phyloP scores from a whole-genome alignment of 2,888 invertebrate species.

The Metellina segmentata region DNA sequence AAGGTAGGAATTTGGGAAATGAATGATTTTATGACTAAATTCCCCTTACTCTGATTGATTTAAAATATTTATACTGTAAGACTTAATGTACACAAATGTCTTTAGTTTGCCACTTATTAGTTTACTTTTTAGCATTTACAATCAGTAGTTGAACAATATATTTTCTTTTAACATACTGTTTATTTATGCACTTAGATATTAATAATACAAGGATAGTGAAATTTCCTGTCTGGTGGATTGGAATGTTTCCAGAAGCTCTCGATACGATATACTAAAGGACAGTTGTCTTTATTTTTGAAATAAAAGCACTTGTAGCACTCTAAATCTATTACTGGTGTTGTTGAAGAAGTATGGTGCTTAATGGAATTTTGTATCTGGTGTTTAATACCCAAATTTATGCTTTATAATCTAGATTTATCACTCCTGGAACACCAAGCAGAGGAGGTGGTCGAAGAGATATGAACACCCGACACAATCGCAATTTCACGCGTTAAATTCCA shows the following conservation, averaged over 20 bases:
- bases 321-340: background rate
- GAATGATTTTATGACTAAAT: no score
- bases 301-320: conserved; percentile 6
- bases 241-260: conserved; percentile 20
- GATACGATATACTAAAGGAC: conserved; percentile 46
- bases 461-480: conserved; percentile 67
- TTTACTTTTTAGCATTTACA: background rate
- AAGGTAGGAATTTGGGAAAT: no score
- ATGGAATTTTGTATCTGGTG: background rate
- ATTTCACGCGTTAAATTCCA: conserved; percentile 67
- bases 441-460: conserved; percentile 71
- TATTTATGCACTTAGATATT: conserved; percentile 49
- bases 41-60: no score
- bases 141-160: background rate
- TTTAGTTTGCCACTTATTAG: background rate
- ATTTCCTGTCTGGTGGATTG: conserved; percentile 23
- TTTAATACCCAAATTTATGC: conserved; percentile 61
- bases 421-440: conserved; percentile 49
- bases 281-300: conserved; percentile 15
- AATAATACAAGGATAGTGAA: conserved; percentile 46
- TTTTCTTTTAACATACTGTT: background rate
- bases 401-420: conserved; percentile 67
- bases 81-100: background rate
- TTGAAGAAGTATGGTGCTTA: background rate
- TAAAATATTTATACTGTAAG: background rate